phyloP scores from a whole-genome alignment of 2,888 invertebrate species.

The Euzetes globulus region DNA sequence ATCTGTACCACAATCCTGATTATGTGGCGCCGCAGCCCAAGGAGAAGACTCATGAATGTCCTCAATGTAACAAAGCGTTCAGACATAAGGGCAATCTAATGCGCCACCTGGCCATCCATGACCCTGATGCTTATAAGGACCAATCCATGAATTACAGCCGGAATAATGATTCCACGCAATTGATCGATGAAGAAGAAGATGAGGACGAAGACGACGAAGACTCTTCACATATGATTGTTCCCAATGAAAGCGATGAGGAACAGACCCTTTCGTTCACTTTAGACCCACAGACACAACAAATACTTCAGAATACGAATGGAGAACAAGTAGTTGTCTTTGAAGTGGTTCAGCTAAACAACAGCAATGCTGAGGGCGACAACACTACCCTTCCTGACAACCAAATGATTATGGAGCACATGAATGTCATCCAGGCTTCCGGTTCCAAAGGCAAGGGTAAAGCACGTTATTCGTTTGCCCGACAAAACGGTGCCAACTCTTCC shows the following conservation, averaged over 20 bases:
- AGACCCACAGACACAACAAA: conserved; percentile 36
- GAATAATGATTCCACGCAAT: conserved; percentile 21
- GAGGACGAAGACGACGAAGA: conserved; percentile 47
- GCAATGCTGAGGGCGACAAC: neutral
- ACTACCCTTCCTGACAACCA: neutral
- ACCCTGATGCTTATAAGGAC: conserved; percentile 62
- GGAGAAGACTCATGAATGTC: conserved; percentile 82
- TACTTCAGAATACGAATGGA: conserved; percentile 24
- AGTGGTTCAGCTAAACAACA: conserved; percentile 34
- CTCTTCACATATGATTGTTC: no score
- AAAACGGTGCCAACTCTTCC: neutral
- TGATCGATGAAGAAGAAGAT: conserved; percentile 49
- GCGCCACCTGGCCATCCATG: conserved; percentile 82
- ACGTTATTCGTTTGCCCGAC: neutral
- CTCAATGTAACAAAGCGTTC: conserved; percentile 57
- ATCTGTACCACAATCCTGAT: conserved; percentile 82
- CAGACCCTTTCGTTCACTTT: conserved; percentile 45
- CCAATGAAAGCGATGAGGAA: conserved; percentile 42
- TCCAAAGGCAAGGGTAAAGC: neutral
- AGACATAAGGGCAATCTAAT: conserved; percentile 84
- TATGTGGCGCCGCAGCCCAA: conserved; percentile 79
- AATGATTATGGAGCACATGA: neutral
- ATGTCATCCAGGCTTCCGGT: neutral
- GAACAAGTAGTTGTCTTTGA: conserved; percentile 42
- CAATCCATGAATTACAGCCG: neutral